phyloP scores from a whole-genome alignment of 1,140 invertebrate genomes.

The Drosophila triauraria region DNA sequence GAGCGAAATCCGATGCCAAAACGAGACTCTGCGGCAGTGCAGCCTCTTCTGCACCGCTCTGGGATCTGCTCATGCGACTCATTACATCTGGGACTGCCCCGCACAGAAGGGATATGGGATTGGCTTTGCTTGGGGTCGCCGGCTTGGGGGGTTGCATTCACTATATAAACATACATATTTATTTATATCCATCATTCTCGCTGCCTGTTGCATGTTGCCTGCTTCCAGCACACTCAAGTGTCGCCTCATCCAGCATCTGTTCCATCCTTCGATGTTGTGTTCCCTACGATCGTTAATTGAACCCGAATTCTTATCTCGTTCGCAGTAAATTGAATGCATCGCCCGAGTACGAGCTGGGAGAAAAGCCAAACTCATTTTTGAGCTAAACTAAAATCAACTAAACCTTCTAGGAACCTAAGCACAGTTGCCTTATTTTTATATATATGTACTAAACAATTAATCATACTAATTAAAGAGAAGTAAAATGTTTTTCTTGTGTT shows the following conservation, averaged over 20 bases:
- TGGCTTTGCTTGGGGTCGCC: slow-evolving; percentile 72
- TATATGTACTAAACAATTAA: slow-evolving; percentile 57
- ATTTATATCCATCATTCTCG: slow-evolving; percentile 29
- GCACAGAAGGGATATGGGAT: slow-evolving; percentile 30
- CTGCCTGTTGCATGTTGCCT: slow-evolving; percentile 44
- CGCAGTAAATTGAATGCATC: slow-evolving; percentile 72
- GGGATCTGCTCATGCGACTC: slow-evolving; percentile 47
- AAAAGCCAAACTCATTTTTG: slow-evolving; percentile 42
- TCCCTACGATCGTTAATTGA: slow-evolving; percentile 55
- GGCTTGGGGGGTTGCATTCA: slow-evolving; percentile 42
- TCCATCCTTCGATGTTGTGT: slow-evolving; percentile 35
- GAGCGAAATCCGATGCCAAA: slow-evolving; percentile 76
- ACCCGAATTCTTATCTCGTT: slow-evolving; percentile 72
- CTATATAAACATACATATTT: slow-evolving; percentile 11
- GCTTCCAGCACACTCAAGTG: slow-evolving; percentile 45
- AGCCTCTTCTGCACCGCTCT: slow-evolving; percentile 20
- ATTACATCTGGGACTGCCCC: slow-evolving; percentile 45
- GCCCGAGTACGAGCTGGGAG: slow-evolving; percentile 33
- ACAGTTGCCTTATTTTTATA: slow-evolving; percentile 33
- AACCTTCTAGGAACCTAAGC: slow-evolving; percentile 5
- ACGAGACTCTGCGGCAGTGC: slow-evolving; percentile 40
- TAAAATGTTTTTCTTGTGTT: slow-evolving; percentile 35
- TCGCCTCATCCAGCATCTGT: slow-evolving; percentile 57
- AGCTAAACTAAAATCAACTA: slow-evolving; percentile 49
- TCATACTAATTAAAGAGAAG: slow-evolving; percentile 72